Evolutionary conservation across 2,113 vertebrate species (phyloP).

Genomic region (Bujurquina vittata): DNA sequence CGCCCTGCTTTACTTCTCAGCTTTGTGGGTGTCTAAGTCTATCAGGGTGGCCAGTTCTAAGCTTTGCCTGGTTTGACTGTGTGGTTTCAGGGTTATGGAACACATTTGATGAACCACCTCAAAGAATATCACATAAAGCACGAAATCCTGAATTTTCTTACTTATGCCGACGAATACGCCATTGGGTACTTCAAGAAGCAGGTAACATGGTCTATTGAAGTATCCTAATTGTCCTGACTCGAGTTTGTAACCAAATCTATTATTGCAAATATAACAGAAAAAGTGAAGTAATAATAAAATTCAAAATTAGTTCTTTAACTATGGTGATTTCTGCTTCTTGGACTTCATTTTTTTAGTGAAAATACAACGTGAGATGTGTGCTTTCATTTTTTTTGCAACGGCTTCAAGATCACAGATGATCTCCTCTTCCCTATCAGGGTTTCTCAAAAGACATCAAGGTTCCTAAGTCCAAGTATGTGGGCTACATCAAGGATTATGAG

Average conservation of each 20-base stretch:
- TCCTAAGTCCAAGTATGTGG: constrained; percentile 94
- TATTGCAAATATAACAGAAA: too few species aligned
- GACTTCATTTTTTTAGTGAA: not conserved
- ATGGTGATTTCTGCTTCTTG: not conserved
- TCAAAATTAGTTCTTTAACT: too few species aligned
- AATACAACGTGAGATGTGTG: too few species aligned
- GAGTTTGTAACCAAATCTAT: too few species aligned
- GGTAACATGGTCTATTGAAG: constrained; percentile 70
- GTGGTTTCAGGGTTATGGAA: constrained; percentile 90
- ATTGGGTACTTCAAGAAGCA: constrained; percentile 99
- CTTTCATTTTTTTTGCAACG: not conserved
- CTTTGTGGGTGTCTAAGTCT: not conserved
- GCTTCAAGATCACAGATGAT: not conserved
- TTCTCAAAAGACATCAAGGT: constrained; percentile 99
- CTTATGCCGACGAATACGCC: constrained; percentile 98
- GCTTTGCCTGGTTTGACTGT: not conserved
- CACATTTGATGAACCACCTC: constrained; percentile 98
- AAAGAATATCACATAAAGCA: constrained; percentile 99
- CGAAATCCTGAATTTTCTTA: constrained; percentile 96
- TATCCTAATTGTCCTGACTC: not conserved
- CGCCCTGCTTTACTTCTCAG: not conserved
- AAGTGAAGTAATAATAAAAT: too few species aligned
- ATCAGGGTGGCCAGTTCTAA: not conserved
- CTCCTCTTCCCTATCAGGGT: constrained; percentile 81
- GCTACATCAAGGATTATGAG: constrained; percentile 99